Evolutionary conservation across 2,113 vertebrate species (phyloP).

Genomic region (Apteryx mantelli): DNA sequence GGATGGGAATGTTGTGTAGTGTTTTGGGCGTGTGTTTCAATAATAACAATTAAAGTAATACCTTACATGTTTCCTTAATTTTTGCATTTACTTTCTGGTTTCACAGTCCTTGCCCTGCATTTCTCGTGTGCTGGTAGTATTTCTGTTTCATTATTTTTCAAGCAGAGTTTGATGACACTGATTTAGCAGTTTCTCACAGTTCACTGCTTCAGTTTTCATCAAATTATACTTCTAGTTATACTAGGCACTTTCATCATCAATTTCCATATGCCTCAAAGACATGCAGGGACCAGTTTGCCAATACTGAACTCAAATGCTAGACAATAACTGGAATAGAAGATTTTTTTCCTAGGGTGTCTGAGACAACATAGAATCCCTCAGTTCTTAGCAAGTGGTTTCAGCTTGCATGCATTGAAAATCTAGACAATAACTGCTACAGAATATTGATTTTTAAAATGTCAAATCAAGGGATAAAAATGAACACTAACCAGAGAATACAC

Average conservation of each 20-base stretch:
- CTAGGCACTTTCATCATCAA: constrained; percentile 75
- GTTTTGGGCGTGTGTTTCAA: constrained; percentile 63
- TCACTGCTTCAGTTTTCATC: constrained; percentile 80
- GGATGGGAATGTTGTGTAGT: constrained; percentile 41
- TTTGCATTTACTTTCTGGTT: constrained; percentile 53
- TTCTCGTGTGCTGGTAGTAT: constrained; percentile 50
- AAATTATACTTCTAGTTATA: constrained; percentile 77
- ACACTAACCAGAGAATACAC: background rate
- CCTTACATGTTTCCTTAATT: constrained; percentile 16
- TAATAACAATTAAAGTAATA: constrained; percentile 55
- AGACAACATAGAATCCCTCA: constrained; percentile 10
- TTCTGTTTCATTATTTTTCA: constrained; percentile 77
- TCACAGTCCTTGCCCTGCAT: constrained; percentile 29
- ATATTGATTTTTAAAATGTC: constrained; percentile 4
- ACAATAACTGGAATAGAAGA: constrained; percentile 31
- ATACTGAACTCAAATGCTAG: constrained; percentile 47
- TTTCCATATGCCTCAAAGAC: constrained; percentile 80
- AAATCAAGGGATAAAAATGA: constrained; percentile 26
- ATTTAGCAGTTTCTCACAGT: constrained; percentile 80
- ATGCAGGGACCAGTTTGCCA: constrained; percentile 65
- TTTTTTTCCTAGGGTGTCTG: constrained; percentile 21
- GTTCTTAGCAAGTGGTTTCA: background rate
- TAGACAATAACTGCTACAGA: background rate
- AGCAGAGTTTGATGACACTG: constrained; percentile 75
- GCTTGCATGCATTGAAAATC: background rate